Conservation (phyloP, 2,888 invertebrate genomes). For the Onthophagus sagittarius region DNA sequence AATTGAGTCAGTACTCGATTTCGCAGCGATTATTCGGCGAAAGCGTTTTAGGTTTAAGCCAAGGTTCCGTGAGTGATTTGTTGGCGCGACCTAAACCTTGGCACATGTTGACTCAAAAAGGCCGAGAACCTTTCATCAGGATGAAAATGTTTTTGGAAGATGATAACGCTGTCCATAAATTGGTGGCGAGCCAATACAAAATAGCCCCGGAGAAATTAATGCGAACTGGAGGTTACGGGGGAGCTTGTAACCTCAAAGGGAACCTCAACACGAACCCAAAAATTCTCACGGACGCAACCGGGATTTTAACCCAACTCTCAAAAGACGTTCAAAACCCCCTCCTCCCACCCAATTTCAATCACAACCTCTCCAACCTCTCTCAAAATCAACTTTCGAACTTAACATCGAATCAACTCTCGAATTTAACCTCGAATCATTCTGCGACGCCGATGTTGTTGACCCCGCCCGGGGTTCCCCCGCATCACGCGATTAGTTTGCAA, state of each 20-base stretch:
- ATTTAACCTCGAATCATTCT: too few relatives aligned
- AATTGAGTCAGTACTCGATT: conserved; percentile 91
- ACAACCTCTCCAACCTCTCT: too few relatives aligned
- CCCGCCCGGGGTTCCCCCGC: conserved; percentile 73
- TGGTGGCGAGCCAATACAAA: conserved; percentile 96
- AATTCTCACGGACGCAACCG: conserved; percentile 70
- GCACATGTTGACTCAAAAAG: conserved; percentile 98
- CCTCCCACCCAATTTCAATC: too few relatives aligned
- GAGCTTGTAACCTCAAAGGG: conserved; percentile 49
- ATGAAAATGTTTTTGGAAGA: conserved; percentile 98
- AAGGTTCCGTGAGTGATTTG: conserved; percentile 96
- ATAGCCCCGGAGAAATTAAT: conserved; percentile 96
- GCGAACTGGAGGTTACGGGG: conserved; percentile 92
- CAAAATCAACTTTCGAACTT: too few relatives aligned
- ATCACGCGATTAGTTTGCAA: conserved; percentile 65
- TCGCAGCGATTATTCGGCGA: conserved; percentile 98
- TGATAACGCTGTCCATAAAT: conserved; percentile 90
- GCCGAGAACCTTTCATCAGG: conserved; percentile 92
- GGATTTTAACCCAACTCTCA: conserved; percentile 64
- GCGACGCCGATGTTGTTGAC: conserved; percentile 67
- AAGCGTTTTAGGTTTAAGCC: conserved; percentile 92
- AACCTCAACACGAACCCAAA: too few relatives aligned
- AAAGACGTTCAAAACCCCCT: too few relatives aligned
- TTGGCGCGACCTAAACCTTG: conserved; percentile 97
- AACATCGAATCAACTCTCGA: too few relatives aligned